Percentiles rank a stretch among this genome's conserved stretches.
Conservation (phyloP, 2,888 invertebrate species). For the Ichneumoninae sp. region DNA sequence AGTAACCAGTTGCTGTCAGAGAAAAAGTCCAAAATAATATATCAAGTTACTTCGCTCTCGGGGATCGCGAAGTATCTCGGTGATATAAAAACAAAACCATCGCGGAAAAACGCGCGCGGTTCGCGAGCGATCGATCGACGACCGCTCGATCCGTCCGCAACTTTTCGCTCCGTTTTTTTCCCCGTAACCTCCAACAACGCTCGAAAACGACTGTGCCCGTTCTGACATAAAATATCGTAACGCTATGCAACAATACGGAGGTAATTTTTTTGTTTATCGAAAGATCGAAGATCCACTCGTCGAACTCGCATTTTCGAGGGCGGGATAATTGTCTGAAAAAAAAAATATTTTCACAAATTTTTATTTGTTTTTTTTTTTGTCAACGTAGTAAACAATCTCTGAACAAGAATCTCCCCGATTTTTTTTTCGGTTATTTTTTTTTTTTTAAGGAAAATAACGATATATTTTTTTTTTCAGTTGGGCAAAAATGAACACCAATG, state of each 20-base stretch:
- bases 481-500: conserved; percentile 73
- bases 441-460: background rate
- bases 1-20: conserved; percentile 62
- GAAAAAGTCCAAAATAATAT: conserved; percentile 56
- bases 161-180: conserved; percentile 57
- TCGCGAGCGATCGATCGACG: background rate
- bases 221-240: conserved; percentile 55
- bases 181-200: conserved; percentile 58
- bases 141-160: background rate
- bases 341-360: no score
- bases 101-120: background rate
- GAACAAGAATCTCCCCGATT: no score
- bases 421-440: background rate
- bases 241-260: conserved; percentile 52
- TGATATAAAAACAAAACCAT: conserved; percentile 8
- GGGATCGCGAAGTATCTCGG: background rate
- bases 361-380: no score
- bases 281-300: background rate
- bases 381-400: no score
- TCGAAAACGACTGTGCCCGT: conserved; percentile 54
- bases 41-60: conserved; percentile 27
- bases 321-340: no score
- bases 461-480: conserved; percentile 50
- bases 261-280: conserved; percentile 14
- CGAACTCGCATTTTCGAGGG: background rate